phyloP scores from a whole-genome alignment of 1,140 invertebrate species.

The Bombus fervidus region DNA sequence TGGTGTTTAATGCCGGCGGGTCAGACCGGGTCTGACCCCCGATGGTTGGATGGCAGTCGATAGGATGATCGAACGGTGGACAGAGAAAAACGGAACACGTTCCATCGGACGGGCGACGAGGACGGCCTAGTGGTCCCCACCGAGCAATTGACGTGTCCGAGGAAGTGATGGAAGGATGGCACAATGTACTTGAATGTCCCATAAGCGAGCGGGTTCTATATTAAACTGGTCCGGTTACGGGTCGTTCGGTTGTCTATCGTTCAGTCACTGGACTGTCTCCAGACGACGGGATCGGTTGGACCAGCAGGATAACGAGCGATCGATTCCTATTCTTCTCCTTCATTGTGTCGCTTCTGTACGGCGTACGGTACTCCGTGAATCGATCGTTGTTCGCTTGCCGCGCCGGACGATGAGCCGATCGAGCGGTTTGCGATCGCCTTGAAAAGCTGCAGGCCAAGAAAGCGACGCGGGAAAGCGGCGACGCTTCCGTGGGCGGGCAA shows the following conservation, averaged over 20 bases:
- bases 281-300: conserved; percentile 48
- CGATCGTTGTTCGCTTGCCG: background rate
- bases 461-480: too few species aligned
- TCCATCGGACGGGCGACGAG: conserved; percentile 18
- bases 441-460: conserved; percentile 2
- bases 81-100: conserved; percentile 46
- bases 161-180: conserved; percentile 77
- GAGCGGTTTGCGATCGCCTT: background rate
- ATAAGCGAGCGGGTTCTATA: conserved; percentile 69
- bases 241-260: conserved; percentile 64
- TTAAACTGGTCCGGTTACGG: conserved; percentile 72
- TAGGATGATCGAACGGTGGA: conserved; percentile 40
- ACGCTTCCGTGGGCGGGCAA: background rate
- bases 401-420: conserved; percentile 9
- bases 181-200: conserved; percentile 68
- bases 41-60: conserved; percentile 38
- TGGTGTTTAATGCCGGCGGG: conserved; percentile 69
- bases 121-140: conserved; percentile 65
- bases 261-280: conserved; percentile 60
- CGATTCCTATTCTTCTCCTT: background rate
- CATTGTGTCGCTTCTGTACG: background rate
- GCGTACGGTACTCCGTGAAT: background rate
- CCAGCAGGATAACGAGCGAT: conserved; percentile 28
- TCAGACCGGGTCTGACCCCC: conserved; percentile 54
- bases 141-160: conserved; percentile 73